phyloP scores from a whole-genome alignment of 1,140 invertebrate genomes.

The Hesperophylax magnus region DNA sequence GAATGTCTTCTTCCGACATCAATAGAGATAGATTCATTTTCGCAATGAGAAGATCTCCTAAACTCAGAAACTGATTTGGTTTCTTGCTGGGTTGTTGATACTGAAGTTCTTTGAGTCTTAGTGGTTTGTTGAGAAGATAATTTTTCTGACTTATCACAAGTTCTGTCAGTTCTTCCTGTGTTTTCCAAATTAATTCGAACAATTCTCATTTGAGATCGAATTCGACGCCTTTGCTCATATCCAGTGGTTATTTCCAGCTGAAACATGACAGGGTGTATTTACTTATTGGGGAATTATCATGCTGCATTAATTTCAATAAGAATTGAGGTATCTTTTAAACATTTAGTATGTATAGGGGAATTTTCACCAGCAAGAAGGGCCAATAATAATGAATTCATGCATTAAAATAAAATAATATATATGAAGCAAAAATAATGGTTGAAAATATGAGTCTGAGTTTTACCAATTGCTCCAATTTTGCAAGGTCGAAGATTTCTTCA shows the following conservation, averaged over 20 bases:
- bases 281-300: conserved; percentile 20
- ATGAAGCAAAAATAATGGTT: conserved; percentile 8
- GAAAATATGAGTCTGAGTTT: conserved; percentile 47
- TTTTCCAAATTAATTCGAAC: conserved; percentile 73
- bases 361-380: not conserved
- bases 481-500: conserved; percentile 80
- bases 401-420: conserved; percentile 16
- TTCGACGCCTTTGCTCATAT: conserved; percentile 81
- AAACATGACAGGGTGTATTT: conserved; percentile 58
- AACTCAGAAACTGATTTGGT: conserved; percentile 29
- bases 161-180: conserved; percentile 53
- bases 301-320: conserved; percentile 7
- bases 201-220: conserved; percentile 80
- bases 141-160: conserved; percentile 4
- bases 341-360: not conserved
- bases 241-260: conserved; percentile 80
- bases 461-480: conserved; percentile 79
- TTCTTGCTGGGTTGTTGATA: conserved; percentile 22
- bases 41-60: conserved; percentile 41
- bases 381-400: not conserved
- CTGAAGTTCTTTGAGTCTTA: conserved; percentile 15
- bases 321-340: too few relatives aligned
- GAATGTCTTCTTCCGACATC: conserved; percentile 54
- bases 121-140: conserved; percentile 1
- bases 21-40: conserved; percentile 17